phyloP scores from a whole-genome alignment of 2,888 invertebrate species.

The Venusia cambrica region DNA sequence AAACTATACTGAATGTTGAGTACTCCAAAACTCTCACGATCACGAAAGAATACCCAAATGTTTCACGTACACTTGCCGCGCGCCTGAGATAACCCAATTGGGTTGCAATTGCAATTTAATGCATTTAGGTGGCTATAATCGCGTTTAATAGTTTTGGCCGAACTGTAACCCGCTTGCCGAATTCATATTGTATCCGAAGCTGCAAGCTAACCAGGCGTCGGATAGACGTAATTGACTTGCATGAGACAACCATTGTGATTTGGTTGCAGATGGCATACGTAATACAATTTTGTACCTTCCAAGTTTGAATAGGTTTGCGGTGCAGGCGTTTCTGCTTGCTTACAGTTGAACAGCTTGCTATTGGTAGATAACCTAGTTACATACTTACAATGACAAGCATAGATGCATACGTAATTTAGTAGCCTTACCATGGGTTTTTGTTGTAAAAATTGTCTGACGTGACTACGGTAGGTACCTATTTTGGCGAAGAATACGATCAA shows the following conservation, averaged over 20 bases:
- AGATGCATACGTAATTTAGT: no score
- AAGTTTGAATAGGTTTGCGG: conserved; percentile 28
- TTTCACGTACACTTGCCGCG: conserved; percentile 34
- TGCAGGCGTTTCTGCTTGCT: no score
- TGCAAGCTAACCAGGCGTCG: conserved; percentile 66
- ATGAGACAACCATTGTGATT: conserved; percentile 73
- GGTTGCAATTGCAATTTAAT: conserved; percentile 62
- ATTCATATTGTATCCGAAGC: conserved; percentile 69
- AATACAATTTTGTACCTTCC: conserved; percentile 37
- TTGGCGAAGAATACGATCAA: no score
- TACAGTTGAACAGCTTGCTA: no score
- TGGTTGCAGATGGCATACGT: conserved; percentile 42
- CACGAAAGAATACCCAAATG: no score
- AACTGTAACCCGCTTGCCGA: conserved; percentile 57
- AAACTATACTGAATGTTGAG: no score
- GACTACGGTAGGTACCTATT: no score
- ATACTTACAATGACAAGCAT: no score
- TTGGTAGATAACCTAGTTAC: no score
- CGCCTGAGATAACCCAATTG: conserved; percentile 46
- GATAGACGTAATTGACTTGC: conserved; percentile 77
- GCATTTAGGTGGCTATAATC: conserved; percentile 55
- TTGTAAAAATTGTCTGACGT: no score
- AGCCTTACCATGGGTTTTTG: no score
- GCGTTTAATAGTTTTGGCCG: conserved; percentile 58
- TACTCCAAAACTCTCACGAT: no score